Base-by-base conservation (phyloP, 2,888 invertebrate genomes). In the Orthosia cruda region DNA sequence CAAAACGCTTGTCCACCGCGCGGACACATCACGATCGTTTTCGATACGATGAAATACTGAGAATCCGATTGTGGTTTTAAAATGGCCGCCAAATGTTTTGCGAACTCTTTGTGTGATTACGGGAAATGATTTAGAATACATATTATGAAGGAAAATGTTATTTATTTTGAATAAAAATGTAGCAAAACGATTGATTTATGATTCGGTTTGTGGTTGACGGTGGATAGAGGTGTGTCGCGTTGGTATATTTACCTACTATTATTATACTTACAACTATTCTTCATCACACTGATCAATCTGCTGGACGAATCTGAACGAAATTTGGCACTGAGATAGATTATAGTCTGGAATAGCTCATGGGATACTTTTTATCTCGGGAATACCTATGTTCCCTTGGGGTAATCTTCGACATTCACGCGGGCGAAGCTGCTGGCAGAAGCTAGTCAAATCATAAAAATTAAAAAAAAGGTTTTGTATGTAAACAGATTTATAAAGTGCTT, bases 41-140 rank as follows among this genome's bases (percentile, higher is more conserved):
- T 86, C 83, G 74, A 87, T 87, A 78, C 88, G 74, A 83, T 80
- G 77, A 85, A 87, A 88, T 95, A 95, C 95, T 77, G 86, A 90
- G 95, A 95, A 95, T 89, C 87, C 89, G 87, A 91, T 91, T 91
- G 90, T 83, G 89, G 89, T 89, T 91, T 90, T 81, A 88, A 85
- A 84, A 87, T 86, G 86, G 87, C 85, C 77, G 81, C 77, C 80
- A 85, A 88, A 88, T 78, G 79, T 87, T 84, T 88, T 81, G 81
- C 87, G 45, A 84, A 83, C 77, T 85, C 88, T 83, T 87, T 87
- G 88, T 87, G 74, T 69, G 76, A 81, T 87, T 88, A 84, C 73
- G 83, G 83, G 87, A 88, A 88, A 87, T 88, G 62, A 83, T 87
- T 87, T 88, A 86, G 83, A 85, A 85, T 83, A 78, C 52, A 68